phyloP scores from a whole-genome alignment of 2,888 invertebrate genomes.

The Aphidius colemani region DNA sequence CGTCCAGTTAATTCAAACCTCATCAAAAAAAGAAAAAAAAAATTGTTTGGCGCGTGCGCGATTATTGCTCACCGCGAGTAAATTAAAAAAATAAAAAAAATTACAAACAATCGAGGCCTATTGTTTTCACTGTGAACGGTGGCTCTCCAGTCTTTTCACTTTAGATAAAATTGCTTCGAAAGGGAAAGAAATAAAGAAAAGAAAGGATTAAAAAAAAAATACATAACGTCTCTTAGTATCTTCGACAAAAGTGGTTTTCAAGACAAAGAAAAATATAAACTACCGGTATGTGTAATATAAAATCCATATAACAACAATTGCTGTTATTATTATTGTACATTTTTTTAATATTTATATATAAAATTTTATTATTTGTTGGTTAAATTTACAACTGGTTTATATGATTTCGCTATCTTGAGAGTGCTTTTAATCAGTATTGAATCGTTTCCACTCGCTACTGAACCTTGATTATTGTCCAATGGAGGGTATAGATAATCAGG shows the following conservation, averaged over 20 bases:
- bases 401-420: neutral
- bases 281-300: neutral
- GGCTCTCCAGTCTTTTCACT: neutral
- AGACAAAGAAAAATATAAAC: neutral
- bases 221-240: neutral
- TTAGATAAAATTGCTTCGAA: neutral
- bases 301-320: neutral
- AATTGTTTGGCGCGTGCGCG: no score
- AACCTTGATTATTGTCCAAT: slow-evolving; percentile 26
- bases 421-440: slow-evolving; percentile 25
- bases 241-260: neutral
- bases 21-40: no score
- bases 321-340: neutral
- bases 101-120: no score
- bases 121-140: no score
- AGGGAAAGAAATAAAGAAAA: neutral
- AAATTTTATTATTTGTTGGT: slow-evolving; percentile 5
- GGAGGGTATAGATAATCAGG: slow-evolving; percentile 48
- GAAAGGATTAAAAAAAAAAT: neutral
- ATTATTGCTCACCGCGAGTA: no score
- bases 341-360: neutral
- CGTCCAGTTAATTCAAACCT: no score
- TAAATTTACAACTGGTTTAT: neutral
- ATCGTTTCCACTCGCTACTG: slow-evolving; percentile 15
- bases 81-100: neutral